These are phyloP conservation scores for Clupea harengus DNA, from an alignment of 2,113 vertebrate species.

Conservation along the genomic window DNA sequence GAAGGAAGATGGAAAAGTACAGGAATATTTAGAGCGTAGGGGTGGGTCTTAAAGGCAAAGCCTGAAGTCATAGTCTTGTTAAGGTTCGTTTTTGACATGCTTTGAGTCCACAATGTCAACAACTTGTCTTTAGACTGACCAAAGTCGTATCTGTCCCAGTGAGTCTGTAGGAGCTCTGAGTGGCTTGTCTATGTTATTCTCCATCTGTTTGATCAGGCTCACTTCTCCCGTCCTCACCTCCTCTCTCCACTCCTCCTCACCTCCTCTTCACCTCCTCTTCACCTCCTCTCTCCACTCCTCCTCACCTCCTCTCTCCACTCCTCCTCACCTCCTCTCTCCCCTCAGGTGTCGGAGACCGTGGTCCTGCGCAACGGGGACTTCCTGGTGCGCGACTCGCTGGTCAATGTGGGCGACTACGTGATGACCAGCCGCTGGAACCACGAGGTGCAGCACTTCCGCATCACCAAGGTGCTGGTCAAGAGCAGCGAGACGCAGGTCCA, in stretches of 20 bases:
- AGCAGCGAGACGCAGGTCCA: slow-evolving; percentile 84
- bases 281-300: background rate
- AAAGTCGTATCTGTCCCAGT: too few relatives aligned
- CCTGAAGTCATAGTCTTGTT: too few relatives aligned
- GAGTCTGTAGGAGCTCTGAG: too few relatives aligned
- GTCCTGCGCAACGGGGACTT: slow-evolving; percentile 91
- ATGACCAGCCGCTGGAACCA: slow-evolving; percentile 92
- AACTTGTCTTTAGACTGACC: too few relatives aligned
- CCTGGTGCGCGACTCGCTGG: slow-evolving; percentile 90
- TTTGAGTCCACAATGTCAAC: too few relatives aligned
- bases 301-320: background rate
- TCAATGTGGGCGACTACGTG: slow-evolving; percentile 86
- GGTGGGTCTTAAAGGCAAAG: too few relatives aligned
- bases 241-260: background rate
- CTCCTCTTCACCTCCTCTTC: too few relatives aligned
- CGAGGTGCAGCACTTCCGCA: slow-evolving; percentile 89
- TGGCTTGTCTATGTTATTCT: background rate
- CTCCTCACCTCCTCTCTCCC: background rate
- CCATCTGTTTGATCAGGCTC: background rate
- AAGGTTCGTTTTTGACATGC: too few relatives aligned
- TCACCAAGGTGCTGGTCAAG: slow-evolving; percentile 94
- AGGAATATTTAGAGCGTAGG: too few relatives aligned
- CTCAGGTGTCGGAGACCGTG: slow-evolving; percentile 89
- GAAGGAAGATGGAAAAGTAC: too few relatives aligned
- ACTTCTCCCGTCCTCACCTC: background rate